Evolutionary conservation across 1,140 invertebrate species (phyloP).

Genomic region (Panagrolaimus sp.): DNA sequence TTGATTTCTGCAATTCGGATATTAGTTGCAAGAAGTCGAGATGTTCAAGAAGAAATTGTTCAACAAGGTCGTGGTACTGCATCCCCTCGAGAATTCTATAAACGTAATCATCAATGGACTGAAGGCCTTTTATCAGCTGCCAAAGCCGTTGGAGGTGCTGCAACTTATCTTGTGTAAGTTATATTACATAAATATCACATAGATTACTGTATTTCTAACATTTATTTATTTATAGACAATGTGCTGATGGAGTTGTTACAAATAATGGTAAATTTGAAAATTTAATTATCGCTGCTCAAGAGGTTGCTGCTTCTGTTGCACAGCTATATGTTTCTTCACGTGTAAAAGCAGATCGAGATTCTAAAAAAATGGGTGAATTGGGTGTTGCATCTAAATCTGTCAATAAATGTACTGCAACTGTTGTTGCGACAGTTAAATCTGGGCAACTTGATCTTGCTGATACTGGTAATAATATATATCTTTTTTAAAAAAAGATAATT

Average conservation of each 20-base stretch:
- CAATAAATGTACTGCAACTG: conserved; percentile 77
- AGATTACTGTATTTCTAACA: not conserved
- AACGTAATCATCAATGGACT: conserved; percentile 95
- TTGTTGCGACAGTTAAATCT: conserved; percentile 84
- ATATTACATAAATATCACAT: not conserved
- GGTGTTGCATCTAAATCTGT: conserved; percentile 78
- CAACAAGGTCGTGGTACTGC: conserved; percentile 70
- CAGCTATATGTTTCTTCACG: conserved; percentile 90
- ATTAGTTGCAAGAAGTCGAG: conserved; percentile 78
- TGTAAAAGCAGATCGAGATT: conserved; percentile 78
- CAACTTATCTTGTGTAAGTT: conserved; percentile 40
- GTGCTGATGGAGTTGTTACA: conserved; percentile 37
- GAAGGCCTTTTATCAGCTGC: conserved; percentile 93
- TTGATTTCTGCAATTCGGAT: conserved; percentile 84
- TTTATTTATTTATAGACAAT: conserved; percentile 65
- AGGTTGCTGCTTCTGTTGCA: conserved; percentile 90
- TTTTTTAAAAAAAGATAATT: conserved; percentile 16
- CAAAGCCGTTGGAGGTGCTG: conserved; percentile 75
- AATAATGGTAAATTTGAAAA: conserved; percentile 72
- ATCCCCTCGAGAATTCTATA: conserved; percentile 86
- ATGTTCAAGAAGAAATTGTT: conserved; percentile 86
- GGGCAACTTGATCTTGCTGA: conserved; percentile 80
- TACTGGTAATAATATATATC: conserved; percentile 67
- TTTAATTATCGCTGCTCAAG: conserved; percentile 88
- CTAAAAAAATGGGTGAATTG: conserved; percentile 71